Evolutionary conservation across 2,113 vertebrate species (phyloP).

Genomic region (Uria aalge): DNA sequence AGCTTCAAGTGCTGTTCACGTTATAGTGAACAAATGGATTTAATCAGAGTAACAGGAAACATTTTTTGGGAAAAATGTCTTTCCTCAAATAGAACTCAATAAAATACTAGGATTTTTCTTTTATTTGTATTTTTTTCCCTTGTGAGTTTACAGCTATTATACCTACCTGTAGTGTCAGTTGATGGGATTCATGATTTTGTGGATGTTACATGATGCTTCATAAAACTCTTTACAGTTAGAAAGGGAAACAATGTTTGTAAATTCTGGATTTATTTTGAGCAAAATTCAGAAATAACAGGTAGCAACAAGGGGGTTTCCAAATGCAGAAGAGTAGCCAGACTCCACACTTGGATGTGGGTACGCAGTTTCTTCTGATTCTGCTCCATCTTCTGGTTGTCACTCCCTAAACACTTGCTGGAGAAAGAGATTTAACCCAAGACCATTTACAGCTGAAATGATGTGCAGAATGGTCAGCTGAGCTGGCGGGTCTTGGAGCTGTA

Average conservation of each 20-base stretch:
- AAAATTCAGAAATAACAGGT: neutral
- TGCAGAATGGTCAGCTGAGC: neutral
- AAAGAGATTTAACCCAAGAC: neutral
- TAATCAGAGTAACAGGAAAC: neutral
- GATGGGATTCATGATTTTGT: neutral
- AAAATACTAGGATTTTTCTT: neutral
- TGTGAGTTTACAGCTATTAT: neutral
- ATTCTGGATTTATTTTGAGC: neutral
- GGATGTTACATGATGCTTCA: neutral
- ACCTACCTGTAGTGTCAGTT: neutral
- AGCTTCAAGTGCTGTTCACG: neutral
- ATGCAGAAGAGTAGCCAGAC: neutral
- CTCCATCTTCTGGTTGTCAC: neutral
- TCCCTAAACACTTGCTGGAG: neutral
- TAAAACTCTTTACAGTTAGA: neutral
- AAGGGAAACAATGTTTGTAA: neutral
- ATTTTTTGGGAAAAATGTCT: neutral
- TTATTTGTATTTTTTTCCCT: neutral
- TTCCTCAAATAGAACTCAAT: neutral
- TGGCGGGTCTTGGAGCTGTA: neutral
- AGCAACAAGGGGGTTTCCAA: neutral
- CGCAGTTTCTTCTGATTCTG: neutral
- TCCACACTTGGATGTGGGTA: neutral
- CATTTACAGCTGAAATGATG: neutral
- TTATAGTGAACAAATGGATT: neutral